A percentile compares a stretch with the other conserved stretches of the same genome.
These are phyloP conservation scores for Microtus richardsoni DNA, from an alignment of 2,113 vertebrate genomes.

Conservation along the genomic window DNA sequence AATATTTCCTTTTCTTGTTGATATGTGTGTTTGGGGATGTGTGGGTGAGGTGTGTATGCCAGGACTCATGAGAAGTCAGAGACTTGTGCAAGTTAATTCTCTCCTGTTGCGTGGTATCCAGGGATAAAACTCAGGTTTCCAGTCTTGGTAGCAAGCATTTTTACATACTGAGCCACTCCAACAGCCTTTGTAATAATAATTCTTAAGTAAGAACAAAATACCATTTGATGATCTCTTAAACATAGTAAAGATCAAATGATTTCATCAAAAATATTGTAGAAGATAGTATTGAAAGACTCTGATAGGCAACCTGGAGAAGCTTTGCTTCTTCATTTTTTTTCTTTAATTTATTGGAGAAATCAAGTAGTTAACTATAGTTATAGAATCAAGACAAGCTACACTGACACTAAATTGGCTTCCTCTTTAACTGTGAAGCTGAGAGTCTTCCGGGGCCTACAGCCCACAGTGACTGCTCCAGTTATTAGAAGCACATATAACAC, in stretches of 20 bases:
- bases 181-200: background rate
- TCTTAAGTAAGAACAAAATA: background rate
- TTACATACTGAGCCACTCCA: background rate
- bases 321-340: background rate
- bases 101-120: background rate
- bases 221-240: background rate
- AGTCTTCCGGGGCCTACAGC: background rate
- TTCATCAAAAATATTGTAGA: slow-evolving; percentile 19
- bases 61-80: background rate
- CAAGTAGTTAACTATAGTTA: background rate
- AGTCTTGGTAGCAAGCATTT: background rate
- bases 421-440: background rate
- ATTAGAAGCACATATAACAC: background rate
- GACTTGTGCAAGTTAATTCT: background rate
- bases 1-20: no score
- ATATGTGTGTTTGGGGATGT: background rate
- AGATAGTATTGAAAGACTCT: background rate
- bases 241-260: background rate
- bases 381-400: background rate
- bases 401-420: background rate
- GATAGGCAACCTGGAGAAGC: background rate
- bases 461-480: background rate
- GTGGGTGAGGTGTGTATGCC: background rate
- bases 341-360: slow-evolving; percentile 30
- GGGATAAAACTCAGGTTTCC: background rate